These are phyloP conservation scores for Malurus leucopterus DNA, from an alignment of 2,797 vertebrate species.

Conservation along the genomic window DNA sequence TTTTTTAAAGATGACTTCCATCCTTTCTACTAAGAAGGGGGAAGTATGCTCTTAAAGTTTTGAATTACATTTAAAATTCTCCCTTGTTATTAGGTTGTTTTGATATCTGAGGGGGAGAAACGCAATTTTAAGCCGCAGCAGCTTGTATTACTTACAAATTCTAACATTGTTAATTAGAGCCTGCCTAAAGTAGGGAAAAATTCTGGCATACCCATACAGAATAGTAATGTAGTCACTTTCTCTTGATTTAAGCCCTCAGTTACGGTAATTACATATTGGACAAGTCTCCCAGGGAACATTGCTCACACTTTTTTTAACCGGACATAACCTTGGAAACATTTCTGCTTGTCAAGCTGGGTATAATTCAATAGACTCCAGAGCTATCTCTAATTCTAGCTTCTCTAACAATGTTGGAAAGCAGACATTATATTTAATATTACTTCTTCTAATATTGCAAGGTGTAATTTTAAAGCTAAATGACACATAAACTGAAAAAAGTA, in stretches of 20 bases:
- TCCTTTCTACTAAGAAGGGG: background rate
- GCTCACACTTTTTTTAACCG: background rate
- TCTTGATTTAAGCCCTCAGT: background rate
- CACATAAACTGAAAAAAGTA: background rate
- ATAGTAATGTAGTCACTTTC: conserved; percentile 22
- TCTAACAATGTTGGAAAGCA: background rate
- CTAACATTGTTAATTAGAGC: conserved; percentile 44
- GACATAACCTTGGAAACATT: background rate
- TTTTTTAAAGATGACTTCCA: background rate
- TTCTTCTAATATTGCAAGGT: background rate
- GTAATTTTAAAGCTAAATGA: background rate
- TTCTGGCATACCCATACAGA: background rate
- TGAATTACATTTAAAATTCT: background rate
- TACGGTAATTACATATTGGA: conserved; percentile 34
- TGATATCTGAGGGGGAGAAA: conserved; percentile 17
- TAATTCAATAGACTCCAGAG: background rate
- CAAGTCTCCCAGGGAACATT: conserved; percentile 9
- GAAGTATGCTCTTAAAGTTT: background rate
- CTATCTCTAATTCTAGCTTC: background rate
- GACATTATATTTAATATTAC: background rate
- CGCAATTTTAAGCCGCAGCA: conserved; percentile 6
- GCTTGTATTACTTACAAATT: conserved; percentile 38
- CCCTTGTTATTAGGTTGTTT: conserved; percentile 16
- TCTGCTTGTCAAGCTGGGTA: background rate
- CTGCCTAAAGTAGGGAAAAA: conserved; percentile 12